Evolutionary conservation across 2,888 invertebrate genomes (phyloP).

Genomic region (Xestoiulus laeticollis): DNA sequence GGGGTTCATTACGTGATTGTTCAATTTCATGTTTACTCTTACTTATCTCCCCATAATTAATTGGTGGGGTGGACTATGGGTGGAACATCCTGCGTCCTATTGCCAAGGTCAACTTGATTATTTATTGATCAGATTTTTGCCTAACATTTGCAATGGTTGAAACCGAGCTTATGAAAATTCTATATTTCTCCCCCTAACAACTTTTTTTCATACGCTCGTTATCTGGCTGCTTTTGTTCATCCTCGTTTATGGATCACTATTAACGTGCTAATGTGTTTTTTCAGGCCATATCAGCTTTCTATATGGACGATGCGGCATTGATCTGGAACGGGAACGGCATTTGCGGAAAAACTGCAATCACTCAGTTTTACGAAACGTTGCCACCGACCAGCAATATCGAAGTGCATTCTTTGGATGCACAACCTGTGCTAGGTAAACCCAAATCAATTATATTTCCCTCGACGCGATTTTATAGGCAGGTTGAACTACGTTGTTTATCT

Average conservation of each 20-base stretch:
- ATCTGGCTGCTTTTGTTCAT: background rate
- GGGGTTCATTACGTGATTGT: background rate
- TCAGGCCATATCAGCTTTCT: slow-evolving; percentile 74
- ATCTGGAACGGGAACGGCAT: slow-evolving; percentile 94
- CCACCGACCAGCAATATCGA: slow-evolving; percentile 79
- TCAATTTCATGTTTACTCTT: background rate
- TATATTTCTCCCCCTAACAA: background rate
- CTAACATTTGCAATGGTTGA: no score
- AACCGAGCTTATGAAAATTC: background rate
- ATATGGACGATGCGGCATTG: slow-evolving; percentile 82
- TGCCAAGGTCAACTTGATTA: no score
- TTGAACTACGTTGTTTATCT: no score
- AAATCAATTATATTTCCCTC: background rate
- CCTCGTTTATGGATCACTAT: background rate
- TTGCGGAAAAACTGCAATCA: slow-evolving; percentile 81
- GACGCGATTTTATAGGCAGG: no score
- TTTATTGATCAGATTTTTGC: no score
- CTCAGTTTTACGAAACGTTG: slow-evolving; percentile 84
- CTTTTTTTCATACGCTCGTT: background rate
- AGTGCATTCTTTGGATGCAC: slow-evolving; percentile 83
- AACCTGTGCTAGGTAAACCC: slow-evolving; percentile 75
- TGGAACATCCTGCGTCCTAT: no score
- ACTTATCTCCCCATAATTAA: no score
- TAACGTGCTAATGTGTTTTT: background rate
- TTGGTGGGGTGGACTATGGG: no score